phyloP scores from a whole-genome alignment of 2,888 invertebrate genomes.

The Eupithecia subfuscata region DNA sequence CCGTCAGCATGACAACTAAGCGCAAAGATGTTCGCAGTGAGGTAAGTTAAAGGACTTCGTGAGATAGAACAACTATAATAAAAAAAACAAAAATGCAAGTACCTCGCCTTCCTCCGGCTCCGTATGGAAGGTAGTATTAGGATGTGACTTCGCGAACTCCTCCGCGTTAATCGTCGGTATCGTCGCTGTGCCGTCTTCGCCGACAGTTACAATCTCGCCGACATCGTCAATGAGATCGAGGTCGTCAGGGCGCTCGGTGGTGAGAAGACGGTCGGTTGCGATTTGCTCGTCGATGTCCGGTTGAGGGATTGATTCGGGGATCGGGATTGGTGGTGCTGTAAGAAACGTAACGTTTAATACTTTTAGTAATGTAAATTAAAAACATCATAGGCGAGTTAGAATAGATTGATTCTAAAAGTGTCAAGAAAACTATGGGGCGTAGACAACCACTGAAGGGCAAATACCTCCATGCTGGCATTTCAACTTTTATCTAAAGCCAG shows the following conservation, averaged over 20 bases:
- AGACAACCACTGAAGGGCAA: no score
- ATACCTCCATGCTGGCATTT: no score
- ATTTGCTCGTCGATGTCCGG: conserved; percentile 77
- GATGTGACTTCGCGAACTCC: conserved; percentile 79
- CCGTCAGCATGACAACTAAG: no score
- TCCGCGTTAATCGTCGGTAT: conserved; percentile 57
- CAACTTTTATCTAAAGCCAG: no score
- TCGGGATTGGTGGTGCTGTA: conserved; percentile 67
- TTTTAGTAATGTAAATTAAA: not conserved
- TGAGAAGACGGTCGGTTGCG: conserved; percentile 71
- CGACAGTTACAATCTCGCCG: conserved; percentile 74
- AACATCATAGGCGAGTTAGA: no score
- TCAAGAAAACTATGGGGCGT: no score
- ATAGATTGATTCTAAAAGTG: no score
- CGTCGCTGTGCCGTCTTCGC: conserved; percentile 70
- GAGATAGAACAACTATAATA: no score
- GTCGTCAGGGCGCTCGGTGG: conserved; percentile 55
- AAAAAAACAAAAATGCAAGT: conserved; percentile 20
- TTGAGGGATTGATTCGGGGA: conserved; percentile 65
- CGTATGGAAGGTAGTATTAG: conserved; percentile 80
- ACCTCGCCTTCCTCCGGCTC: conserved; percentile 76
- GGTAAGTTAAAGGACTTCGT: no score
- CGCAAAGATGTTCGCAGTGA: no score
- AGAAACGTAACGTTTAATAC: not conserved
- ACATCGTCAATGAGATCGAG: conserved; percentile 68